Evolutionary conservation across 2,113 vertebrate species (phyloP), one percentile per base, ranked within the genome.

Genomic region (sheep (Ovis aries)): DNA sequence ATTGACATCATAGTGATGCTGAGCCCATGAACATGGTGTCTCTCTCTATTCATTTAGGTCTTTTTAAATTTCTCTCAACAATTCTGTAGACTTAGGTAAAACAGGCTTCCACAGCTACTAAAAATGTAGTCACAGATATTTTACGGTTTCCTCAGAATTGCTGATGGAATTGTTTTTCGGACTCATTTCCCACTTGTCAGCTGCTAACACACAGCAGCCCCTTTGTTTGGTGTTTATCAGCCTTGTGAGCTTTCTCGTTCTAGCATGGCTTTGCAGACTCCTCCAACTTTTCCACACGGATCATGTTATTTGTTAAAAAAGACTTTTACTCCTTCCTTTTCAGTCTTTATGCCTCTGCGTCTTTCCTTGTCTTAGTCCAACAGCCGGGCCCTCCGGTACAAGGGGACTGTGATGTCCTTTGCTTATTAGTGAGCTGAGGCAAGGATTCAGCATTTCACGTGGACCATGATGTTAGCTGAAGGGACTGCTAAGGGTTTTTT

Each of bases 371-470:
- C 14, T 6, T 8, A 15, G 77, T 11, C 36, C 57, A 4, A 2
- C 0, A 16, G 21, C 60, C n/a, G 3, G 7, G 31, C 5, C 40
- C 87, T 45, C 36, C 11, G 33, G 78, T 2, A 23, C 6, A 21
- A 15, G 62, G 80, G 33, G 19, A 25, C 33, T 36, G 33, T 9
- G 29, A 6, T 7, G 3, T 0, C 25, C 12, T 31, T 21, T 33
- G 62, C 59, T 17, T 16, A 8, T 27, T 3, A 4, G 43, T 29
- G 52, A 53, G 78, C 77, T 23, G 4, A 36, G 36, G 31, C n/a
- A 45, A 31, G 40, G 3, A 29, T 3, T 29, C 40, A 7, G 7
- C 11, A 3, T 10, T 29, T 60, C 45, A 1, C 23, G 1, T 0
- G 7, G 90, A 52, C 60, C 1, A 0, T 5, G 12, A 29, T 4